phyloP scores from a whole-genome alignment of 2,113 vertebrate genomes.

The Drymodes brunneopygia region DNA sequence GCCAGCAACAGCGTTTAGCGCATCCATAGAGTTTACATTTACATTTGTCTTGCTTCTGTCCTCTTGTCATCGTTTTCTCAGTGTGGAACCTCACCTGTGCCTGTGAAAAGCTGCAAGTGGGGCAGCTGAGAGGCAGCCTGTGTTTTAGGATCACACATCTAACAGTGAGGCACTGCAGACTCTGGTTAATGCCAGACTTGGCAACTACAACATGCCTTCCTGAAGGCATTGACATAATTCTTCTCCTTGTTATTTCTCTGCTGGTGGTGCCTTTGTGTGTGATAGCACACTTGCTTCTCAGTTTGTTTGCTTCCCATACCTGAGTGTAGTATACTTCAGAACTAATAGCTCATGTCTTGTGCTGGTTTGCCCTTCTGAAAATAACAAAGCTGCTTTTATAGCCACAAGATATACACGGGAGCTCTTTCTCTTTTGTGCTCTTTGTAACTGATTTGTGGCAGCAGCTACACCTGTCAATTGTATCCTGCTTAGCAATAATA shows the following conservation, averaged over 20 bases:
- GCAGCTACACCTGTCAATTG: background rate
- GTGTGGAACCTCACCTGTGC: background rate
- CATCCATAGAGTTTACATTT: background rate
- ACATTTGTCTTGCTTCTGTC: background rate
- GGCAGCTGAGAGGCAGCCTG: background rate
- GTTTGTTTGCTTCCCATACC: background rate
- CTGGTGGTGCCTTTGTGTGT: background rate
- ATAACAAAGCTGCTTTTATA: background rate
- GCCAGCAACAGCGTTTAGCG: accelerated
- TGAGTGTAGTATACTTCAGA: background rate
- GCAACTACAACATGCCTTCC: background rate
- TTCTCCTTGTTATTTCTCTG: background rate
- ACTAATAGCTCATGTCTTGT: background rate
- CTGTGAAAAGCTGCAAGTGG: background rate
- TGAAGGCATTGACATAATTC: background rate
- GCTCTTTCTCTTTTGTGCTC: background rate
- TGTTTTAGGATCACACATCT: background rate
- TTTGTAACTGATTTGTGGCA: background rate
- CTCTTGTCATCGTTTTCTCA: background rate
- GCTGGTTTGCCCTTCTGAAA: background rate
- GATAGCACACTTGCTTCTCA: background rate
- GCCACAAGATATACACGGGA: background rate
- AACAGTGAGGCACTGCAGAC: background rate
- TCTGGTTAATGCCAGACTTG: background rate
- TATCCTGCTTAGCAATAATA: background rate